Evolutionary conservation across 2,888 invertebrate species (phyloP), one percentile per base, ranked within the genome.

Genomic region (Euphydryas editha): DNA sequence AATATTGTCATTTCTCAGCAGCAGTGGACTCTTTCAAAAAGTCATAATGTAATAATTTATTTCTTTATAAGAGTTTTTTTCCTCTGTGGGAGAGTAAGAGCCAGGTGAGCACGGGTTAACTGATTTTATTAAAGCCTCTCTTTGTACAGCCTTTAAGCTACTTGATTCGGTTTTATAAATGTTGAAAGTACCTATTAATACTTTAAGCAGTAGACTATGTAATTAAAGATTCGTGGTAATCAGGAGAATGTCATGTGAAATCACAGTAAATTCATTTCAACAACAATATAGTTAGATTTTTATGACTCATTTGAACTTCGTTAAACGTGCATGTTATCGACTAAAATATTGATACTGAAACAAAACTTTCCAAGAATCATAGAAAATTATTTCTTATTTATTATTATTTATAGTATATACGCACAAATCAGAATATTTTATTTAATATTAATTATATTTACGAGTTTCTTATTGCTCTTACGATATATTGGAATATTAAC

Each of bases 1-100:
- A 92, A 92, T 92, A 92, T 91, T 91, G 92, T 92, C 92, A 92
- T 92, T 92, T 92, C 92, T 92, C 91, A 92, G 87, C 92, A 91
- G 91, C 87, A 92, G 85, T 92, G 92, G 91, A 92, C 92, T 92
- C 92, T 92, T 92, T 92, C 92, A 92, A 92, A 92, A 92, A 90
- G 84, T 92, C 83, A 92, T 92, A 92, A 92, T 81, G 88, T 82
- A 90, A 92, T 92, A 92, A 92, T 92, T 92, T 92, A 92, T 92
- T 83, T 92, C 92, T 92, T 91, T 91, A 92, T 92, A 92, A 90
- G 82, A 87, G 84, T 87, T 88, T 91, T 78, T 78, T 91, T 51
- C 88, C 83, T 86, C 85, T 85, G 88, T 90, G 90, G 85, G 91
- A 89, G 87, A 84, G 84, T 79, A 55, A 63, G 77, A 76, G 80